Percentiles rank a stretch among this genome's conserved stretches.
phyloP scores from a whole-genome alignment of 1,140 invertebrate species.

The Tribolium castaneum region DNA sequence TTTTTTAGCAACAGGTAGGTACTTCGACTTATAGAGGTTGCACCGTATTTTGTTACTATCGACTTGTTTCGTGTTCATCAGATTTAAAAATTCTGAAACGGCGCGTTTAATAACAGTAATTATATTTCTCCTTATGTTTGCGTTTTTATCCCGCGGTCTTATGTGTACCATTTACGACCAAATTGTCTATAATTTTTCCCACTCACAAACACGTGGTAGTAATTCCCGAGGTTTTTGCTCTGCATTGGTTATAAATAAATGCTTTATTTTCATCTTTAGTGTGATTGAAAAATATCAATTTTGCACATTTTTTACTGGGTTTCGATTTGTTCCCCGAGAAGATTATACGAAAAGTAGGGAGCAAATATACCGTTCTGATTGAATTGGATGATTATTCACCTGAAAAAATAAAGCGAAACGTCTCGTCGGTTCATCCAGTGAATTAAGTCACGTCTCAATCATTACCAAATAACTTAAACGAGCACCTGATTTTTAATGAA shows the following conservation, averaged over 20 bases:
- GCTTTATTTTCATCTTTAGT: not conserved
- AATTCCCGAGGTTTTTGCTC: not conserved
- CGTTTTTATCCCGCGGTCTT: not conserved
- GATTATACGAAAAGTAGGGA: not conserved
- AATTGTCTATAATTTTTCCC: not conserved
- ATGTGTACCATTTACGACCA: not conserved
- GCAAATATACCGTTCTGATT: not conserved
- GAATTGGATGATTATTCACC: not conserved
- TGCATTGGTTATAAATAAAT: not conserved
- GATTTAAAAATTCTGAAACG: not conserved
- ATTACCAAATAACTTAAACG: not conserved
- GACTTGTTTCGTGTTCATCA: not conserved
- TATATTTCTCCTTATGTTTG: not conserved
- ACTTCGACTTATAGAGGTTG: no score
- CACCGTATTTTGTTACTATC: not conserved
- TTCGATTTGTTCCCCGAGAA: not conserved
- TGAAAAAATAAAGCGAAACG: not conserved
- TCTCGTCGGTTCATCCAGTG: not conserved
- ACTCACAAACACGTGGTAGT: not conserved
- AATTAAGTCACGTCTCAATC: constrained; percentile 6
- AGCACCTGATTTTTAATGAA: not conserved
- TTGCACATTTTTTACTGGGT: not conserved
- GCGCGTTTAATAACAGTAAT: not conserved
- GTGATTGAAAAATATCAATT: not conserved
- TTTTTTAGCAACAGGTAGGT: no score